These are phyloP conservation scores for Heliconius ismenius DNA, from an alignment of 2,888 invertebrate species.

Conservation along the genomic window DNA sequence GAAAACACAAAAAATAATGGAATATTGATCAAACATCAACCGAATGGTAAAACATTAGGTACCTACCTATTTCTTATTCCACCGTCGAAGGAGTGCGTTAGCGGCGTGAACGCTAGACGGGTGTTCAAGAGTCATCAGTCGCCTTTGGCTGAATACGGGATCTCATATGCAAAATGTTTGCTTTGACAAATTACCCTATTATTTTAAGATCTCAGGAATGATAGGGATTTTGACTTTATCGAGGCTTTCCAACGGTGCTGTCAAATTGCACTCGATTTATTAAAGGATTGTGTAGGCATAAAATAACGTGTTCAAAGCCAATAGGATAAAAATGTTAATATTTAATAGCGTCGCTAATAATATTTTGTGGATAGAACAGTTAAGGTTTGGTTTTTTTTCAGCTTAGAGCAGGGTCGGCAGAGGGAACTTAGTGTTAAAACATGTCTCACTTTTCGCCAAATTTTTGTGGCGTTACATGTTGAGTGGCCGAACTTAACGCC, in stretches of 20 bases:
- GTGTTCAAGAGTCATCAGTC: constrained; percentile 55
- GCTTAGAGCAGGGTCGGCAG: background rate
- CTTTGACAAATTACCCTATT: constrained; percentile 75
- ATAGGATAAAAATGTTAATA: background rate
- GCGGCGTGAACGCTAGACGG: constrained; percentile 37
- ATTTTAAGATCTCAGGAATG: constrained; percentile 70
- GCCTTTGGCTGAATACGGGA: constrained; percentile 62
- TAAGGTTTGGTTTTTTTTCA: background rate
- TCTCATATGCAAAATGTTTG: constrained; percentile 74
- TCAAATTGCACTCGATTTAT: constrained; percentile 44
- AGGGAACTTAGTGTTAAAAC: background rate
- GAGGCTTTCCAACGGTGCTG: constrained; percentile 44
- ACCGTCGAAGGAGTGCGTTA: constrained; percentile 31
- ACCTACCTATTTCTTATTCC: constrained; percentile 14
- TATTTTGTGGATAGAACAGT: background rate
- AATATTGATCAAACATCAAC: background rate
- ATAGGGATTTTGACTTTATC: constrained; percentile 65
- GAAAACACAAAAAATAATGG: background rate
- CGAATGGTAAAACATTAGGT: background rate
- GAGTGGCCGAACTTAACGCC: background rate
- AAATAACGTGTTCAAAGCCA: constrained; percentile 11
- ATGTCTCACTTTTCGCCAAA: background rate
- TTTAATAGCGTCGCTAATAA: background rate
- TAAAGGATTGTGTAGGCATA: constrained; percentile 41
- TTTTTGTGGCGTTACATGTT: background rate